A percentile compares a stretch with the other conserved stretches of the same genome.
Conservation (phyloP, 2,113 vertebrate genomes). For the Neogobius melanostomus region DNA sequence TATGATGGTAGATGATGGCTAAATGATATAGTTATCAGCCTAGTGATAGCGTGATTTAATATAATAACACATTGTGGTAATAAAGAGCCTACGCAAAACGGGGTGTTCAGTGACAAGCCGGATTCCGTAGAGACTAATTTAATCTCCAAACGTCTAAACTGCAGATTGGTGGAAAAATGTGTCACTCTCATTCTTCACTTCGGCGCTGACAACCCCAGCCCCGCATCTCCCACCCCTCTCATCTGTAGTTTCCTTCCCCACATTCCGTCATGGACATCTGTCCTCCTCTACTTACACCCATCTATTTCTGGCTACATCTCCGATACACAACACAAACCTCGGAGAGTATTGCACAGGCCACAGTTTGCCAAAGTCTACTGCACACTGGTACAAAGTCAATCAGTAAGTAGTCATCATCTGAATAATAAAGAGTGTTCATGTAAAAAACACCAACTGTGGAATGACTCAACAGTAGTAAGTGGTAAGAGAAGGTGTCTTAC, state of each 20-base stretch:
- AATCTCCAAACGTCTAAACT: conserved; percentile 12
- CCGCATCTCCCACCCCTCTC: conserved; percentile 40
- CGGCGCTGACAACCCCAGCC: conserved; percentile 18
- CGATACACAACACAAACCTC: conserved; percentile 33
- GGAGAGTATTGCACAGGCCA: not conserved
- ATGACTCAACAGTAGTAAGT: conserved; percentile 36
- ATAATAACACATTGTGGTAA: conserved; percentile 15
- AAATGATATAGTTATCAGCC: not conserved
- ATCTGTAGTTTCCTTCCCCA: conserved; percentile 60
- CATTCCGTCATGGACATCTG: conserved; percentile 68
- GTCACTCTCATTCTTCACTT: conserved; percentile 51
- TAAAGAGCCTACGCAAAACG: not conserved
- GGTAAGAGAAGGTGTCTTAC: conserved; percentile 80
- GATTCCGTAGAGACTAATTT: not conserved
- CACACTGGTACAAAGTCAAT: conserved; percentile 17
- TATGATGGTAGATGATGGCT: not conserved
- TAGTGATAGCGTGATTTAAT: not conserved
- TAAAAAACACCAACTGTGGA: conserved; percentile 12
- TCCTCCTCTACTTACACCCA: conserved; percentile 72
- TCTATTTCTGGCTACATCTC: conserved; percentile 73
- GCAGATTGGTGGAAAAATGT: conserved; percentile 24
- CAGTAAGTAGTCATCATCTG: not conserved
- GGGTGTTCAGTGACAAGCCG: not conserved
- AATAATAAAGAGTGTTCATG: conserved; percentile 21
- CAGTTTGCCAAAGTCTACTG: conserved; percentile 1